Base-by-base conservation (phyloP, 2,888 invertebrate species). In the Oscheius sp. region DNA sequence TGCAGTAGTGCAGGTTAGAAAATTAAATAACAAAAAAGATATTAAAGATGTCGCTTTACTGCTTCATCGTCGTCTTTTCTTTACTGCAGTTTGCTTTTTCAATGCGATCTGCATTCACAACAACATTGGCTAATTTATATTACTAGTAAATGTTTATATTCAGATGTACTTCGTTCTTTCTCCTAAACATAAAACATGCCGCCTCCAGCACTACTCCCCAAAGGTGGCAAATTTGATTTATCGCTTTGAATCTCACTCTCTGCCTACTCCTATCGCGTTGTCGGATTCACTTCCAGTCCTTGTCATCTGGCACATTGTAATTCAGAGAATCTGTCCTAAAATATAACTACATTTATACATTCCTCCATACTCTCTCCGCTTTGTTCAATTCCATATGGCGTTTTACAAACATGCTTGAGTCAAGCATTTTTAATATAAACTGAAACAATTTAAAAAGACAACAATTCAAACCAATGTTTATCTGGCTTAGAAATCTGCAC, bases 51-150 rank as follows among this genome's bases (percentile, higher is more conserved):
- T 68, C 70, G 1, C 73, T 79, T 14, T 74, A 77, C 61, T 54
- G 50, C 4, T 62, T 72, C 8, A 64, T 76, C 12, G 57, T 70
- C 47, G 45, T 73, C n/a, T 70, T 77, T 26, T 72, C 76, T 4
- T 62, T 71, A 45, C 51, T 73, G 30, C 76, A 76, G 41, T 80
- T 80, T 38, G 71, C 68, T 32, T 75, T 80, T 30, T 80, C 80
- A 26, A 76, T 80, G 71, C 73, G 72, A 69, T 70, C 72, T 12
- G 75, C 80, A 3, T 77, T 80, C 41, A 71, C 77, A 8, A 77
- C 74, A 14, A 71, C 70, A 57, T 71, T 70, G 41, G 61, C 65
- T 14, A 72, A 73, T 38, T 49, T 77, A 24, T 77, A 77, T 41
- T 77, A 77, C 68, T 77, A 61, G 49, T 38, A 57, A 57, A 57